Conservation (phyloP, 2,888 invertebrate species). For the Hydriomena furcata region DNA sequence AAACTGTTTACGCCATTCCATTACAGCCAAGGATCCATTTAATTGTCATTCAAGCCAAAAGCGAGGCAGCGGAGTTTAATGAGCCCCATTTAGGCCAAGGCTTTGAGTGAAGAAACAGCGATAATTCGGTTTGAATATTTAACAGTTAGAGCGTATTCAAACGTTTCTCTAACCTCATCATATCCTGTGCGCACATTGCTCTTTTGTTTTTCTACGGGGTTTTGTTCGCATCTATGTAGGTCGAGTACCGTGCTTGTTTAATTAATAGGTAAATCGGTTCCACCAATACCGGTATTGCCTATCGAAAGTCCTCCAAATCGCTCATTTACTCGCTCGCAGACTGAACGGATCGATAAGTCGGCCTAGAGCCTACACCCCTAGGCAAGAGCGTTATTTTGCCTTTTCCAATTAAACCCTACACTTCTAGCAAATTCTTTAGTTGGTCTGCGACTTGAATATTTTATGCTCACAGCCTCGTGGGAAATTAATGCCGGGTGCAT, state of each 20-base stretch:
- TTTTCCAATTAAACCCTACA: constrained; percentile 62
- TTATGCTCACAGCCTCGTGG: constrained; percentile 60
- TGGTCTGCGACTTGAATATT: constrained; percentile 64
- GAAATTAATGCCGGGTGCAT: constrained; percentile 65
- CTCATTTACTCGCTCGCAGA: constrained; percentile 34
- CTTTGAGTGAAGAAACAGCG: constrained; percentile 35
- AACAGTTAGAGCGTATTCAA: constrained; percentile 37
- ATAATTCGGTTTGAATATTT: constrained; percentile 34
- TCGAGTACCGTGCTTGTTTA: constrained; percentile 22
- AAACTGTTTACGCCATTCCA: constrained; percentile 50
- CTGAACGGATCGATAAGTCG: constrained; percentile 35
- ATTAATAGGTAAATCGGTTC: constrained; percentile 31
- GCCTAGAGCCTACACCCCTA: constrained; percentile 33
- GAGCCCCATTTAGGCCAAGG: constrained; percentile 73
- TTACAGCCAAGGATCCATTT: constrained; percentile 60
- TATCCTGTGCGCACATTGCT: neutral
- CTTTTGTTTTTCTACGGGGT: constrained; percentile 5
- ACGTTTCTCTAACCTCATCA: constrained; percentile 28
- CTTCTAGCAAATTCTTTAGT: constrained; percentile 52
- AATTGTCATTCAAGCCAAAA: constrained; percentile 69
- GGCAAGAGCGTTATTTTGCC: constrained; percentile 40
- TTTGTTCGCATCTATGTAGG: constrained; percentile 5
- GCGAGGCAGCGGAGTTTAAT: constrained; percentile 70
- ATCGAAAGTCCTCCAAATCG: constrained; percentile 15
- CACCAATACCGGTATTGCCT: constrained; percentile 27